Evolutionary conservation across 2,113 vertebrate genomes (phyloP).

Genomic region (Hystrix brachyura): DNA sequence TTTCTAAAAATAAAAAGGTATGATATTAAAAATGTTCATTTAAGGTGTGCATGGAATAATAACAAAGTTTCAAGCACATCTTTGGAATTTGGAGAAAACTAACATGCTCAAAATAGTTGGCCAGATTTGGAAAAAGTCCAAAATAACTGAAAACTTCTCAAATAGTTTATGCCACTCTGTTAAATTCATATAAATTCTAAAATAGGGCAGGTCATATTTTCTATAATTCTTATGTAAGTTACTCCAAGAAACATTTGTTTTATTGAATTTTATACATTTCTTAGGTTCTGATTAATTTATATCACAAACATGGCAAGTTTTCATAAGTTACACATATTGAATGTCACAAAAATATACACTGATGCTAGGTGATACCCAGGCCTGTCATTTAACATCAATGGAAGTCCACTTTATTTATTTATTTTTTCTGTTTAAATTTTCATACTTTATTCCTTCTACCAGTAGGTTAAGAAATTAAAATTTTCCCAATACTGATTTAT

Average conservation of each 20-base stretch:
- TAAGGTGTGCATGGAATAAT: background rate
- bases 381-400: background rate
- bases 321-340: background rate
- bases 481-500: too few species aligned
- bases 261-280: background rate
- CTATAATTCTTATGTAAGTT: background rate
- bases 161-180: background rate
- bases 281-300: background rate
- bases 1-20: background rate
- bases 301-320: background rate
- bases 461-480: too few species aligned
- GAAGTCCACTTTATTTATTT: background rate
- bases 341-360: background rate
- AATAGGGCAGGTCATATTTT: background rate
- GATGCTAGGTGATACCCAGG: background rate
- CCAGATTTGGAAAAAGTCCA: background rate
- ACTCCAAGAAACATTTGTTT: constrained; percentile 10
- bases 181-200: constrained; percentile 1
- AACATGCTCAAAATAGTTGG: background rate
- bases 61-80: background rate
- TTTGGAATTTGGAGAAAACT: background rate
- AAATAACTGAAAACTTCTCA: background rate
- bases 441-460: too few species aligned
- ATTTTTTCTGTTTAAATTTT: too few species aligned
- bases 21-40: background rate